Percentiles rank a stretch among this genome's conserved stretches.
These are phyloP conservation scores for Trichopoda pennipes DNA, from an alignment of 2,888 invertebrate species.

Conservation along the genomic window DNA sequence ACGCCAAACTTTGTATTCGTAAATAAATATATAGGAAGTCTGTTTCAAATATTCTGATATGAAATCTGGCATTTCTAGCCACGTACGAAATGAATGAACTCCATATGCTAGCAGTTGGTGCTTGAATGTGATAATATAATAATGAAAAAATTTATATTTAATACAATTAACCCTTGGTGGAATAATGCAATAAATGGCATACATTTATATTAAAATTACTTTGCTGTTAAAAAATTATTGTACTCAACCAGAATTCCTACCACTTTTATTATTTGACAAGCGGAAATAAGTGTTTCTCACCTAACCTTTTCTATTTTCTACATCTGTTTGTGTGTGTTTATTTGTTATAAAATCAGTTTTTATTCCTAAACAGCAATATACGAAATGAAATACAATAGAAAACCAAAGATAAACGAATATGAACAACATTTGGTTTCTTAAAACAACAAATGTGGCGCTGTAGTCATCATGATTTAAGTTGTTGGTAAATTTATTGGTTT, in stretches of 20 bases:
- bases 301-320: neutral
- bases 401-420: slow-evolving; percentile 16
- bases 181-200: neutral
- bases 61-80: too few relatives aligned
- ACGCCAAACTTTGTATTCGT: too few relatives aligned
- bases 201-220: too few relatives aligned
- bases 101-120: too few relatives aligned
- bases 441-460: slow-evolving; percentile 49
- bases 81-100: too few relatives aligned
- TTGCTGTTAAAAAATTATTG: too few relatives aligned
- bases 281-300: slow-evolving; percentile 8
- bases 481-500: slow-evolving; percentile 27
- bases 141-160: too few relatives aligned
- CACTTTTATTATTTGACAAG: neutral
- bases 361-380: neutral
- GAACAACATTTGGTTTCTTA: slow-evolving; percentile 45
- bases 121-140: neutral
- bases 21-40: too few relatives aligned
- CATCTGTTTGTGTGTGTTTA: neutral
- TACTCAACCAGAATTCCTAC: neutral
- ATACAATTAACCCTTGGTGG: neutral
- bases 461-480: slow-evolving; percentile 36
- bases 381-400: neutral
- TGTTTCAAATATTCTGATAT: too few relatives aligned
- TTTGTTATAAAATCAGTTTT: neutral